phyloP scores from a whole-genome alignment of 53 echinoderm and acorn worm genomes.

The Paelopatides confundens region DNA sequence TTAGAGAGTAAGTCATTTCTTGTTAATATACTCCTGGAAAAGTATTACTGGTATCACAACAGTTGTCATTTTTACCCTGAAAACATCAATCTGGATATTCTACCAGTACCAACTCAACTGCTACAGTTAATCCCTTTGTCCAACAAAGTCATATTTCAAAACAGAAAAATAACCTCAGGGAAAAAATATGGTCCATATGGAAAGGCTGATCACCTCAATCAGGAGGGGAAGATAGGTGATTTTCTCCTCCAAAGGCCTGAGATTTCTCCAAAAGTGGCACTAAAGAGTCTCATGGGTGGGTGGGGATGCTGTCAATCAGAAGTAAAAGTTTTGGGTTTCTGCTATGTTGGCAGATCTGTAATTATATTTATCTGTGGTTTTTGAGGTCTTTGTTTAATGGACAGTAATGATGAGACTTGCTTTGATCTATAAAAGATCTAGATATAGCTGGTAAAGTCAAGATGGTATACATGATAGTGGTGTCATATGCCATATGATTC shows the following conservation, averaged over 20 bases:
- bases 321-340: not conserved
- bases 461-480: not conserved
- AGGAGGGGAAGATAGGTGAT: not conserved
- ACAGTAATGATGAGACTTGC: too few species aligned
- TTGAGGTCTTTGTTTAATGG: not conserved
- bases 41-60: too few species aligned
- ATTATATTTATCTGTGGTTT: not conserved
- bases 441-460: too few species aligned
- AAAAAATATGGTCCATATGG: not conserved
- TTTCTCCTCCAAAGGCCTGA: not conserved
- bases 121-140: conserved; percentile 35
- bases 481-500: too few species aligned
- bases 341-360: not conserved
- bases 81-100: not conserved
- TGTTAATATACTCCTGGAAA: too few species aligned
- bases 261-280: not conserved
- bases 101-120: not conserved
- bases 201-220: not conserved
- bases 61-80: too few species aligned
- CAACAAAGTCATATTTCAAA: conserved; percentile 1
- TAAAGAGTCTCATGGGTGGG: conserved; percentile 34
- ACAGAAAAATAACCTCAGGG: conserved; percentile 10
- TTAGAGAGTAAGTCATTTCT: too few species aligned
- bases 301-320: conserved; percentile 7
- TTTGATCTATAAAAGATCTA: too few species aligned